Evolutionary conservation across 2,888 invertebrate genomes (phyloP).

Genomic region (Hymenopus coronatus): DNA sequence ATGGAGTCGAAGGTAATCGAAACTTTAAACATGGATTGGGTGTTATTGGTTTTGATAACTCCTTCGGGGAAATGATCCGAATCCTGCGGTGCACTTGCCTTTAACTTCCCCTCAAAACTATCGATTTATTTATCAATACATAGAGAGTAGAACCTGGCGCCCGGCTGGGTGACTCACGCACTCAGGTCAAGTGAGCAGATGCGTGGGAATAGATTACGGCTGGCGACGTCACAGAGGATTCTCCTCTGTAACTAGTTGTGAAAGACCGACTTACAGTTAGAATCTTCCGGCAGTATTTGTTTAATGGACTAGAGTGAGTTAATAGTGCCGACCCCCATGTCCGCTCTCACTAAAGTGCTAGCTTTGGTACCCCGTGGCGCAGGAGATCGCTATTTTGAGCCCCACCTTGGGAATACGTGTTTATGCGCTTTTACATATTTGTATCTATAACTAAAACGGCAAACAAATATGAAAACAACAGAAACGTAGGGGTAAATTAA

Average conservation of each 20-base stretch:
- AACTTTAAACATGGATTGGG: neutral
- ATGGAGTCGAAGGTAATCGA: neutral
- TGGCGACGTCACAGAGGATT: neutral
- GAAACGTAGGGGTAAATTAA: too few relatives aligned
- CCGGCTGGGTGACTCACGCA: neutral
- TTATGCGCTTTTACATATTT: too few relatives aligned
- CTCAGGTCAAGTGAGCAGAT: neutral
- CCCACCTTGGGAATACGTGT: too few relatives aligned
- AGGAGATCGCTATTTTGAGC: too few relatives aligned
- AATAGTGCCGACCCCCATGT: too few relatives aligned
- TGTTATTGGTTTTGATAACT: neutral
- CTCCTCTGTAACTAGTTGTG: neutral
- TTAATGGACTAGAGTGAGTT: neutral
- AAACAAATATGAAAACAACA: too few relatives aligned
- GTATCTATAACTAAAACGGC: too few relatives aligned
- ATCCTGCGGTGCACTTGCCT: neutral
- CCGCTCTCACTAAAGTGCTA: too few relatives aligned
- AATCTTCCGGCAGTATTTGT: neutral
- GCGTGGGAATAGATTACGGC: too few relatives aligned
- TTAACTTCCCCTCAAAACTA: neutral
- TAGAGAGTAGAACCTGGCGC: neutral
- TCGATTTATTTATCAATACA: neutral
- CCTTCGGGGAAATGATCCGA: neutral
- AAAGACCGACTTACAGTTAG: neutral
- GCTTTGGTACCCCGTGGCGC: too few relatives aligned